phyloP scores from a whole-genome alignment of 2,888 invertebrate genomes.

The Microctonus hyperodae region DNA sequence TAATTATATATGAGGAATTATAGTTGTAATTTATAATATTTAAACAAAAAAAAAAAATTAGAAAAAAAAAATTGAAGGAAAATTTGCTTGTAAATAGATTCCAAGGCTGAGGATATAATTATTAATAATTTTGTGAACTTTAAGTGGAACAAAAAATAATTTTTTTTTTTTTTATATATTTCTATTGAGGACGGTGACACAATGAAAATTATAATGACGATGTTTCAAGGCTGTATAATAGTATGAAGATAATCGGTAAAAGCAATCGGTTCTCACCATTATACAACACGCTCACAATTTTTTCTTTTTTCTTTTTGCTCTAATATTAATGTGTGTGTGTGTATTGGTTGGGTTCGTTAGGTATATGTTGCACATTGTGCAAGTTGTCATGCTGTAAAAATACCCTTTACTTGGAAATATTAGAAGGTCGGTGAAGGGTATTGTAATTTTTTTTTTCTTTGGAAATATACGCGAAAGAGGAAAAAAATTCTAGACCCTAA shows the following conservation, averaged over 20 bases:
- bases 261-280: not conserved
- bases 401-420: slow-evolving; percentile 26
- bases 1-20: not conserved
- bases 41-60: too few species aligned
- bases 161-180: not conserved
- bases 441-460: too few species aligned
- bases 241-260: not conserved
- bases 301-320: slow-evolving; percentile 41
- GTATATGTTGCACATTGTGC: not conserved
- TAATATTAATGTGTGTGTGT: slow-evolving; percentile 33
- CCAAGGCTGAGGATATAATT: not conserved
- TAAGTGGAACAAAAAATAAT: not conserved
- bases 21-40: not conserved
- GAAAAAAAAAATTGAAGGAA: too few species aligned
- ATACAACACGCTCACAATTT: slow-evolving; percentile 18
- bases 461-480: too few species aligned
- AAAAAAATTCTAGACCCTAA: not conserved
- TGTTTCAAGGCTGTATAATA: slow-evolving; percentile 20
- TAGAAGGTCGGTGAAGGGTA: slow-evolving; percentile 36
- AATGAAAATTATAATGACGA: slow-evolving; percentile 25
- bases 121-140: not conserved
- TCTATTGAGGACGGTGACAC: slow-evolving; percentile 22
- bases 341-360: too few species aligned
- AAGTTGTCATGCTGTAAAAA: not conserved
- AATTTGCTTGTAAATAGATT: not conserved